phyloP scores from a whole-genome alignment of 2,113 vertebrate species.

The Megaptera novaeangliae region DNA sequence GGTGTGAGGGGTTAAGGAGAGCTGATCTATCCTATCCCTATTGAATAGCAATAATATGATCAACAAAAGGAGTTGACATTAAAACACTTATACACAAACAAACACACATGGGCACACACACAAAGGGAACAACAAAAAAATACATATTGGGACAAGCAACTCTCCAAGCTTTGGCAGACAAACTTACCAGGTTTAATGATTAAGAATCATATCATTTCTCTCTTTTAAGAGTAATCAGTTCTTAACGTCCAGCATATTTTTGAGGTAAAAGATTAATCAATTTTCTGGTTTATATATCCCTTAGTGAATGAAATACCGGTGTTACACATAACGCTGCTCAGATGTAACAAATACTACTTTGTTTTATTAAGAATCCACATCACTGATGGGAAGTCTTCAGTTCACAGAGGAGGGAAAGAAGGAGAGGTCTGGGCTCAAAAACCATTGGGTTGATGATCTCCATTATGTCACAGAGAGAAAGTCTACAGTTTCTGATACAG shows the following conservation, averaged over 20 bases:
- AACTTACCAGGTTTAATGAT: neutral
- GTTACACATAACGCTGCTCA: neutral
- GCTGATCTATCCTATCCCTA: fast-evolving
- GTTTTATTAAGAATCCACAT: neutral
- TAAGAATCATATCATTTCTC: neutral
- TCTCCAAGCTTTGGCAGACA: neutral
- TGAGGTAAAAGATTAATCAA: neutral
- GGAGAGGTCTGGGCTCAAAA: neutral
- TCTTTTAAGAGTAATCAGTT: neutral
- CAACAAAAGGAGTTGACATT: neutral
- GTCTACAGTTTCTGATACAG: neutral
- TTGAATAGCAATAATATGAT: neutral
- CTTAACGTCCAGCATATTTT: neutral
- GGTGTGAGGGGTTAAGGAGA: neutral
- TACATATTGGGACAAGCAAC: too few species aligned
- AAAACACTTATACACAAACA: fast-evolving
- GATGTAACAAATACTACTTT: neutral
- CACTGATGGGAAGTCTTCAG: neutral
- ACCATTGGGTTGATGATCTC: neutral
- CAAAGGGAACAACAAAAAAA: neutral
- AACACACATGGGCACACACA: fast-evolving
- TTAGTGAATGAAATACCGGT: neutral
- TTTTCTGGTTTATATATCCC: neutral
- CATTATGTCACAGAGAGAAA: neutral
- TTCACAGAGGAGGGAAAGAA: neutral